phyloP scores from a whole-genome alignment of 2,113 vertebrate species.

The Rallus limicola region DNA sequence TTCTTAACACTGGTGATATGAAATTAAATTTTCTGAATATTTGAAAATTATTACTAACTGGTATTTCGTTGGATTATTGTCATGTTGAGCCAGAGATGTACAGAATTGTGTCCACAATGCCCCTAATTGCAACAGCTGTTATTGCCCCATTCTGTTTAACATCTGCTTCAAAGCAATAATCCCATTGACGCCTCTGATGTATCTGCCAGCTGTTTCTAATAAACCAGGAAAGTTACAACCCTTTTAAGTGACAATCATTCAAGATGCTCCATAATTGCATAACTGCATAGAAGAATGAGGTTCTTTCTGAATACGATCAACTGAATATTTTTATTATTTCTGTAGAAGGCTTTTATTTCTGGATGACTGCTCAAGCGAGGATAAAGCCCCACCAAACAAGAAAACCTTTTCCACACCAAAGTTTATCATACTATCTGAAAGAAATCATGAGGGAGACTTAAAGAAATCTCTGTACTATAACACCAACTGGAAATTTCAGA shows the following conservation, averaged over 20 bases:
- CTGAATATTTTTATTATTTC: slow-evolving; percentile 40
- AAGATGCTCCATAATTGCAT: slow-evolving; percentile 17
- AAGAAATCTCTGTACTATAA: slow-evolving; percentile 25
- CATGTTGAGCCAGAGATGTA: slow-evolving; percentile 28
- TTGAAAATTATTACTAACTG: not conserved
- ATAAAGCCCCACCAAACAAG: not conserved
- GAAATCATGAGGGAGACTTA: not conserved
- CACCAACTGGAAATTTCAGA: not conserved
- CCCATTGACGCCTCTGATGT: slow-evolving; percentile 1
- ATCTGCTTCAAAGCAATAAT: slow-evolving; percentile 63
- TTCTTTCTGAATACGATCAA: not conserved
- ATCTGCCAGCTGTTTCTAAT: slow-evolving; percentile 67
- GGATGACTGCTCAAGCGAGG: not conserved
- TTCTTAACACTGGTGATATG: not conserved
- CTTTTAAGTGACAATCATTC: slow-evolving; percentile 65
- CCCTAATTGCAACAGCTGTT: slow-evolving; percentile 55
- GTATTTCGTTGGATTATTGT: slow-evolving; percentile 40
- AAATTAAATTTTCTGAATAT: slow-evolving; percentile 4
- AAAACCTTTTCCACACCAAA: not conserved
- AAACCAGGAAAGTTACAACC: slow-evolving; percentile 46
- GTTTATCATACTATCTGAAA: not conserved
- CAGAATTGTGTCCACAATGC: slow-evolving; percentile 31
- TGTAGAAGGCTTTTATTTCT: slow-evolving; percentile 3
- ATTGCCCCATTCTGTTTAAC: slow-evolving; percentile 60
- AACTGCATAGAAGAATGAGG: not conserved